phyloP scores from a whole-genome alignment of 1,140 invertebrate genomes.

The Rhagoletis pomonella region DNA sequence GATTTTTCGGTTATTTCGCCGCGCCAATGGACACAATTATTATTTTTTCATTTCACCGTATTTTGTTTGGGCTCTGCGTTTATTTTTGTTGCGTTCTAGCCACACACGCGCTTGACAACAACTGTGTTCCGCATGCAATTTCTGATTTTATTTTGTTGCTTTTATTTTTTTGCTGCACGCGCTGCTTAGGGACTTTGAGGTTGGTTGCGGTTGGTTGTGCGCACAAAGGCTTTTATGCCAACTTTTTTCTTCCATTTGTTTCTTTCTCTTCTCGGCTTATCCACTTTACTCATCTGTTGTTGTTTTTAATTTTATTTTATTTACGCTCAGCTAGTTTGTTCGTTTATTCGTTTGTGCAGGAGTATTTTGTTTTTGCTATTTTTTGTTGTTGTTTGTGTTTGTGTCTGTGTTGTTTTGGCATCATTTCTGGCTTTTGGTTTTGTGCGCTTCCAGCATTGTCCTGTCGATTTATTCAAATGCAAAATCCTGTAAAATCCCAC shows the following conservation, averaged over 20 bases:
- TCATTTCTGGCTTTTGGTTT: slow-evolving; percentile 31
- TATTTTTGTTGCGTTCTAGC: slow-evolving; percentile 47
- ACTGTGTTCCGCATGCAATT: neutral
- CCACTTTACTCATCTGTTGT: neutral
- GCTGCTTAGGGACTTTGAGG: slow-evolving; percentile 53
- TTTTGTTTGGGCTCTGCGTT: slow-evolving; percentile 53
- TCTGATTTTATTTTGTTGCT: slow-evolving; percentile 42
- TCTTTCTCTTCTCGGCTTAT: neutral
- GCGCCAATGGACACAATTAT: slow-evolving; percentile 55
- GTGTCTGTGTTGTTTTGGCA: neutral
- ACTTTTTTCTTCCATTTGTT: neutral
- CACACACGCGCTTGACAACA: neutral
- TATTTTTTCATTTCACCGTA: slow-evolving; percentile 57
- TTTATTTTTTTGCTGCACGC: neutral
- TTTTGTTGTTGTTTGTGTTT: neutral
- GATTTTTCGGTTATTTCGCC: slow-evolving; percentile 30
- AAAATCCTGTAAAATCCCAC: slow-evolving; percentile 58
- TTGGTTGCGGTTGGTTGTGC: slow-evolving; percentile 54
- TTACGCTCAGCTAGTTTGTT: slow-evolving; percentile 2
- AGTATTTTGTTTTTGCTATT: neutral
- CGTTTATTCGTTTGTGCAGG: neutral
- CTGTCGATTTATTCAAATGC: slow-evolving; percentile 59
- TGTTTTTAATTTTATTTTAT: slow-evolving; percentile 37
- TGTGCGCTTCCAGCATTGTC: slow-evolving; percentile 36
- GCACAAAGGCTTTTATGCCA: slow-evolving; percentile 50